Conservation (phyloP, 2,113 vertebrate species). For the Odontesthes bonariensis region DNA sequence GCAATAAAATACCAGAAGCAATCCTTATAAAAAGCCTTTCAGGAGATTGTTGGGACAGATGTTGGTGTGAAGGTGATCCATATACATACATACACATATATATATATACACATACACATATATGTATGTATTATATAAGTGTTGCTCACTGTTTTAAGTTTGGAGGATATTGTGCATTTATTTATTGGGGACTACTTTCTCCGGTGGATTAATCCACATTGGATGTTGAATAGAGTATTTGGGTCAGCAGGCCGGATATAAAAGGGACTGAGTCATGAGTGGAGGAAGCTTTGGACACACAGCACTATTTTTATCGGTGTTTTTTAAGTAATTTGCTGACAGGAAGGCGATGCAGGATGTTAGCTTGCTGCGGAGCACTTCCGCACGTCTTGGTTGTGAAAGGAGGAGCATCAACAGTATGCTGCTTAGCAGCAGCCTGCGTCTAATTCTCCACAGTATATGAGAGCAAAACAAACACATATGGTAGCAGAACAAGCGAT, state of each 20-base stretch:
- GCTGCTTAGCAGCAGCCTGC: constrained; percentile 6
- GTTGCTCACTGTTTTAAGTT: not conserved
- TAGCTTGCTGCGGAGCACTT: not conserved
- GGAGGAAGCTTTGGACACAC: not conserved
- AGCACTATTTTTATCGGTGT: not conserved
- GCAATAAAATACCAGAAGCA: too few species aligned
- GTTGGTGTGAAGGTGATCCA: too few species aligned
- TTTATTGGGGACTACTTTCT: constrained; percentile 23
- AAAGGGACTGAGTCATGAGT: constrained; percentile 6
- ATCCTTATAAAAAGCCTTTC: too few species aligned
- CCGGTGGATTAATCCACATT: constrained; percentile 12
- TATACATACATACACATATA: too few species aligned
- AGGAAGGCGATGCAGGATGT: not conserved
- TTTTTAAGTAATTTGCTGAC: constrained; percentile 2
- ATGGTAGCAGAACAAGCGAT: not conserved
- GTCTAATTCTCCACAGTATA: constrained; percentile 1
- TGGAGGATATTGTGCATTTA: not conserved
- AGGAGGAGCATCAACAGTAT: not conserved
- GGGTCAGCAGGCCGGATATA: constrained; percentile 2
- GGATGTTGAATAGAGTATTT: not conserved
- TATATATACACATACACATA: too few species aligned
- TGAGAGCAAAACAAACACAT: not conserved
- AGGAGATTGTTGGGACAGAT: too few species aligned
- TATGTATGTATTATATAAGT: too few species aligned
- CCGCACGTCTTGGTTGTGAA: not conserved